Conservation (phyloP, 2,113 vertebrate species). For the Dicentrarchus labrax region DNA sequence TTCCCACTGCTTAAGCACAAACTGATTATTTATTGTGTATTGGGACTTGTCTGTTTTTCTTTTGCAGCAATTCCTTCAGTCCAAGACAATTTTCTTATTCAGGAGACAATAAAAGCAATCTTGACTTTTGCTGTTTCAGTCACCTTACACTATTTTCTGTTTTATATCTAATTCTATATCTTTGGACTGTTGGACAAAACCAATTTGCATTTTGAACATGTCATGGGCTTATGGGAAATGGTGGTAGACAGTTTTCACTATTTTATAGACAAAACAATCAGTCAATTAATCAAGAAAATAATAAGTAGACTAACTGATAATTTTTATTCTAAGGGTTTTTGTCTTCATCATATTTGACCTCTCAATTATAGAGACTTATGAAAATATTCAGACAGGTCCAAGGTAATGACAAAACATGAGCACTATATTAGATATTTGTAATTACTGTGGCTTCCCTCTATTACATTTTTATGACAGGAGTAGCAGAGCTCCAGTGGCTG, state of each 20-base stretch:
- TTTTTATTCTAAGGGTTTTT: too few relatives aligned
- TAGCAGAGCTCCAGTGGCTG: constrained; percentile 32
- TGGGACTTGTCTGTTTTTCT: background rate
- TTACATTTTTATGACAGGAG: constrained; percentile 16
- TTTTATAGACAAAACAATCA: background rate
- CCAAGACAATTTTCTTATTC: background rate
- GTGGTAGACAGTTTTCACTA: background rate
- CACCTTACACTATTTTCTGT: background rate
- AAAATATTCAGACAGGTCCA: background rate
- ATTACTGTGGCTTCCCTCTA: constrained; percentile 15
- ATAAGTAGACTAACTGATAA: background rate
- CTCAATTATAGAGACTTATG: background rate
- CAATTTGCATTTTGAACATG: background rate
- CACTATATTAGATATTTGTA: background rate
- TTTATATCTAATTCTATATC: background rate
- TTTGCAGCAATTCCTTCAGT: background rate
- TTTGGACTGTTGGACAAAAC: background rate
- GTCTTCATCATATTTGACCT: background rate
- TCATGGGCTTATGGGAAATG: background rate
- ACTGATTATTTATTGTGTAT: background rate
- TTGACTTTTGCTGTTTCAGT: background rate
- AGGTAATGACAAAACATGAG: background rate
- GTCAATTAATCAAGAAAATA: background rate
- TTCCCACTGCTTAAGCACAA: too few relatives aligned
- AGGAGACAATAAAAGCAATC: background rate